Evolutionary conservation across 1,140 invertebrate species (phyloP), one percentile per base, ranked within the genome.

Genomic region (Brachionus koreanus): DNA sequence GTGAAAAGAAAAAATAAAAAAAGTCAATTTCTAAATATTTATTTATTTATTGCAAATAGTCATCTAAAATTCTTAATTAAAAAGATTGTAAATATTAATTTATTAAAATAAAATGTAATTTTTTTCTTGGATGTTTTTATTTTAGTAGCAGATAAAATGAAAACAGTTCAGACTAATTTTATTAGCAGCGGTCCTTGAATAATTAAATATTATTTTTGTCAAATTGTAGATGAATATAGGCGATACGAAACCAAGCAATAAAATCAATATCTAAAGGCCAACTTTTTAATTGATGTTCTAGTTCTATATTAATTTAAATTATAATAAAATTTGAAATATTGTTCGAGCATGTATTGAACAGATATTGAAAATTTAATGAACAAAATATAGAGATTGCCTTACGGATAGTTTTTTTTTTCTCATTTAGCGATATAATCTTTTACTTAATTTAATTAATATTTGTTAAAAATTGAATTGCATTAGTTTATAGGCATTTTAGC

Each of bases 361-460:
- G 49, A 57, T 57, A 42, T 42, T 42, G 7, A 7, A 42, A 39
- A 42, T 42, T 42, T 19, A 57, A 57, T 57, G 16, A 57, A 57
- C 49, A 57, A 16, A 57, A 57, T 57, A 23, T n/a, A 57, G 16
- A 7, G n/a, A 57, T 57, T 9, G 49, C 49, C 49, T 57, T 57
- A 57, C 49, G 49, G 49, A 57, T 57, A 7, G 19, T 19, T 52
- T 57, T 57, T 9, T n/a, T n/a, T n/a, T n/a, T n/a, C n/a, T n/a
- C n/a, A n/a, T n/a, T 57, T 57, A 19, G 49, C 49, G 49, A 57
- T 57, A 57, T 57, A 57, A 57, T 57, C 49, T 57, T 57, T 57
- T 57, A 57, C 49, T 57, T 65, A 65, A 65, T 33, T 65, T 33
- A 65, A 65, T 35, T n/a, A 65, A 37, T 65, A 12, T 65, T 65